Conservation (phyloP, 2,888 invertebrate species). For the Nowickia ferox region DNA sequence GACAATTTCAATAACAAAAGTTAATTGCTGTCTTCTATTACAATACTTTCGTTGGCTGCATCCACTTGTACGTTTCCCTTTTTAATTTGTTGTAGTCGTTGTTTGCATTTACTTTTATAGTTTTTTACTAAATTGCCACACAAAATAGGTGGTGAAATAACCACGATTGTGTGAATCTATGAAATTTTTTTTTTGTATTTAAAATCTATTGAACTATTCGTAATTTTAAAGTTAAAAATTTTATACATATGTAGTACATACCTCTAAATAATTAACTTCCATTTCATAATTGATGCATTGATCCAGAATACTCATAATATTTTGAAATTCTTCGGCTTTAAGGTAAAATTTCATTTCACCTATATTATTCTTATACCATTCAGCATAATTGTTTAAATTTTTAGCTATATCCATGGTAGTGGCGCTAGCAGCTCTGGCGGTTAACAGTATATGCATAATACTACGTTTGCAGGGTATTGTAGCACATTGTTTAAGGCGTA, state of each 20-base stretch:
- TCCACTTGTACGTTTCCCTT: conserved; percentile 49
- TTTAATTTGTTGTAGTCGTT: conserved; percentile 75
- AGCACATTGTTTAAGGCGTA: conserved; percentile 77
- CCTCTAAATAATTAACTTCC: conserved; percentile 79
- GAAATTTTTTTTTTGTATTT: not conserved
- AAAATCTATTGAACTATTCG: not conserved
- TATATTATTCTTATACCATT: conserved; percentile 81
- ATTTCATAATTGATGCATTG: conserved; percentile 78
- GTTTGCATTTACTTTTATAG: conserved; percentile 79
- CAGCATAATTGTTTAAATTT: conserved; percentile 79
- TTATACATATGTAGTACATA: conserved; percentile 63
- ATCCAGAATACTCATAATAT: conserved; percentile 75
- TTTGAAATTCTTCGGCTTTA: conserved; percentile 77
- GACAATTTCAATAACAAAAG: not conserved
- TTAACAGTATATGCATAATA: conserved; percentile 78
- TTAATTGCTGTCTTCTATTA: conserved; percentile 73
- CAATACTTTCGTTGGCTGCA: conserved; percentile 71
- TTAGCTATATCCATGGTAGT: conserved; percentile 76
- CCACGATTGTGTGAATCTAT: conserved; percentile 79
- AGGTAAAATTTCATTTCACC: conserved; percentile 81
- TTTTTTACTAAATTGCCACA: conserved; percentile 80
- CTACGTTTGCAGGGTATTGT: conserved; percentile 73
- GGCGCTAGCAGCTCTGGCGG: conserved; percentile 78
- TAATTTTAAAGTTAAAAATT: not conserved
- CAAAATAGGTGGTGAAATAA: conserved; percentile 78